Conservation (phyloP, 2,888 invertebrate genomes). For the Phortica magna region DNA sequence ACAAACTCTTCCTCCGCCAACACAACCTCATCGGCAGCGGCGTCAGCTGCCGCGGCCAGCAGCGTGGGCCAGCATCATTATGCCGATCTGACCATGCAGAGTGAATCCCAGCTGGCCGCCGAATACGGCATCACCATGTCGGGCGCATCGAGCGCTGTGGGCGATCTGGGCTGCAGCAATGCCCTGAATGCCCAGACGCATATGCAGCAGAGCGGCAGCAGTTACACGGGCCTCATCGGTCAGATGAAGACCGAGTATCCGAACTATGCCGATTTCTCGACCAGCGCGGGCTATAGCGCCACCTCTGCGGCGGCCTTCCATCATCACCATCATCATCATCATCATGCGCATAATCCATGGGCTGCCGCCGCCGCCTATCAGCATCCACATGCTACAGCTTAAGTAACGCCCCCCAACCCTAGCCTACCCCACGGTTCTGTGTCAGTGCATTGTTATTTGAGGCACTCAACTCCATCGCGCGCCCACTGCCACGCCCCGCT, state of each 20-base stretch:
- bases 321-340: constrained; percentile 59
- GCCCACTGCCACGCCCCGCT: neutral
- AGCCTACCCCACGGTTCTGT: neutral
- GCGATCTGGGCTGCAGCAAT: constrained; percentile 43
- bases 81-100: constrained; percentile 72
- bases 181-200: neutral
- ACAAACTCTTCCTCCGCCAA: constrained; percentile 26
- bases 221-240: constrained; percentile 58
- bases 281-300: constrained; percentile 55
- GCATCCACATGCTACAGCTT: constrained; percentile 70
- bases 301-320: constrained; percentile 52
- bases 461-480: neutral
- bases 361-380: constrained; percentile 67
- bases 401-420: constrained; percentile 14
- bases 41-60: constrained; percentile 13
- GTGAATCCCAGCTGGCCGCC: constrained; percentile 70
- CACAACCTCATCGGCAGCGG: constrained; percentile 23
- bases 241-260: constrained; percentile 72
- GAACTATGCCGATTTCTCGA: constrained; percentile 65
- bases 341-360: constrained; percentile 66
- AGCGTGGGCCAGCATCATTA: constrained; percentile 61
- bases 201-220: constrained; percentile 36
- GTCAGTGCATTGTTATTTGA: neutral
- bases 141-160: constrained; percentile 61
- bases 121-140: constrained; percentile 73